Base-by-base conservation (phyloP, 2,797 vertebrate species). In the Dendrocincla tyrannina region DNA sequence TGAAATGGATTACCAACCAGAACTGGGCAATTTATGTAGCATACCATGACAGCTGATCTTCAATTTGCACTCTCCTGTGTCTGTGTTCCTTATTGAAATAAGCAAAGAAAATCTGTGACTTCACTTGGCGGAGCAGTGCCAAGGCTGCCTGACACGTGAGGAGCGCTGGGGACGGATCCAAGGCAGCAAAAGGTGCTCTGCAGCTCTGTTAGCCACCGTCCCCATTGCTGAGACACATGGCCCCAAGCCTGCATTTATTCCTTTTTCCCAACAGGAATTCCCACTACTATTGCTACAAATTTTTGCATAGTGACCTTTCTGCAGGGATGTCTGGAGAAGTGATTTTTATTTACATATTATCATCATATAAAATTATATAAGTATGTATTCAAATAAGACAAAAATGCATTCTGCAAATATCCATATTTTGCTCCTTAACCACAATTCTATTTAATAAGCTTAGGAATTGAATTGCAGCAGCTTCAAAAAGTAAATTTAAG, bases 371-470 rank as follows among this genome's bases (percentile, higher is more conserved):
- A 80, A 88, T 79, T 50, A 85, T 39, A 1, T 19, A 75, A 56
- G 16, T 63, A 58, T 20, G 15, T n/a, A 63, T 28, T 28, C 37
- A 90, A 91, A 70, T 73, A 68, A 60, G 52, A 78, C 73, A 79
- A 30, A 81, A 95, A 89, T 23, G 58, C 67, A 92, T 91, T 93
- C 78, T 55, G 74, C 68, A 94, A 70, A 94, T 94, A 95, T 24
- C 17, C 4, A 0, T 64, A 77, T 91, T 88, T 72, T 92, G 27
- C 55, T 95, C 53, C 50, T 87, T 80, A 93, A 85, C 39, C 46
- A 89, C 56, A 93, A 67, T 56, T 55, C 44, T 88, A 64, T 85
- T 92, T 84, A 94, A 85, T 63, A 91, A 85, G 37, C 70, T 69
- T 50, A 92, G 77, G 27, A 78, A 92, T 8, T 80, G 50, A 89